These are phyloP conservation scores for Cryptoblepharus egeriae DNA, from an alignment of 2,797 vertebrate species.

Conservation along the genomic window DNA sequence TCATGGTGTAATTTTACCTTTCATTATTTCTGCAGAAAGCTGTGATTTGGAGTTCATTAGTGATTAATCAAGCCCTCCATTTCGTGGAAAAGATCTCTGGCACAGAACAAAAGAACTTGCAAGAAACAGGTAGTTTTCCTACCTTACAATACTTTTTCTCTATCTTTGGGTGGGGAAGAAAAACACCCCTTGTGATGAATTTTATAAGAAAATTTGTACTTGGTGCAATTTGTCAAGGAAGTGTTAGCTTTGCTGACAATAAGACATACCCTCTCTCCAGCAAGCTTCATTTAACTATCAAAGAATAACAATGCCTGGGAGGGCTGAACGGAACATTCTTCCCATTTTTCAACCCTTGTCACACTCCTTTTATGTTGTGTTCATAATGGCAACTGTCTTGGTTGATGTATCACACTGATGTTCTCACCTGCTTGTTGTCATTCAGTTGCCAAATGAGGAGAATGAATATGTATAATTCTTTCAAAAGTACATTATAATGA, in stretches of 20 bases:
- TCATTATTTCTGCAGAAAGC: constrained; percentile 66
- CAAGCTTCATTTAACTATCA: constrained; percentile 74
- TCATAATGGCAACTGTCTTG: constrained; percentile 76
- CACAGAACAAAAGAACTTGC: constrained; percentile 64
- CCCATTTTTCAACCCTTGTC: constrained; percentile 71
- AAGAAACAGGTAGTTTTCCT: constrained; percentile 49
- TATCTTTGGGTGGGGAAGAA: no score
- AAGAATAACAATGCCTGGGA: constrained; percentile 69
- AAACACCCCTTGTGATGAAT: constrained; percentile 28
- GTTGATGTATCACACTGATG: constrained; percentile 72
- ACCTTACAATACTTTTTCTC: constrained; percentile 38
- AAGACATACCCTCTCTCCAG: constrained; percentile 55
- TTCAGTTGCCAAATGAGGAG: constrained; percentile 75
- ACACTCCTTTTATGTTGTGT: constrained; percentile 70
- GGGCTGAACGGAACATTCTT: constrained; percentile 63
- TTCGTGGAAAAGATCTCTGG: constrained; percentile 47
- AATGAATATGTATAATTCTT: constrained; percentile 78
- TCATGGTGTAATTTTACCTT: constrained; percentile 71
- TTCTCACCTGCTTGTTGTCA: constrained; percentile 77
- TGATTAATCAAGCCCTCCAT: constrained; percentile 65
- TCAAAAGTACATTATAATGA: constrained; percentile 73
- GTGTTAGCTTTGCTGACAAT: constrained; percentile 52
- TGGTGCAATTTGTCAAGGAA: constrained; percentile 63
- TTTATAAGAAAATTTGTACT: constrained; percentile 62
- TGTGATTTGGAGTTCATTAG: constrained; percentile 65